Conservation (phyloP, 2,113 vertebrate species). For the Butastur rufipennis region DNA sequence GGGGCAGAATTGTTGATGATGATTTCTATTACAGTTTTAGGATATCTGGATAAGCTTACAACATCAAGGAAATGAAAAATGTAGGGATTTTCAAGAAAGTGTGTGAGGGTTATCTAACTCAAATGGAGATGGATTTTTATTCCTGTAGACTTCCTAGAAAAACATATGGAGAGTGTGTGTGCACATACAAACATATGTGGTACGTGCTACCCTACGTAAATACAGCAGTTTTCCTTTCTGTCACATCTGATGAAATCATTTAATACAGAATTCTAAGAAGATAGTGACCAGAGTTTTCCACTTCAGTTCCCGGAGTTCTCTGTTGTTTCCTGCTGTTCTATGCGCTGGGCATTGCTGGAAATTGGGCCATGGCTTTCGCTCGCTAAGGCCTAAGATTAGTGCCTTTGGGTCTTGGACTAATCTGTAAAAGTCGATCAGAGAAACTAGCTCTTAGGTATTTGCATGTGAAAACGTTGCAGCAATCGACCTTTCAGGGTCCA, state of each 20-base stretch:
- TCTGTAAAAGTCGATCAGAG: background rate
- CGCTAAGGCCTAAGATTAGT: background rate
- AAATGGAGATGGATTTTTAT: background rate
- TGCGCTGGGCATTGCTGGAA: background rate
- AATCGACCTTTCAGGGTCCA: background rate
- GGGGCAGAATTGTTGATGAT: background rate
- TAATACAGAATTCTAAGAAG: background rate
- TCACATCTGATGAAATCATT: background rate
- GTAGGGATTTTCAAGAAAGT: background rate
- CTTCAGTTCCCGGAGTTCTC: background rate
- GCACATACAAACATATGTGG: background rate
- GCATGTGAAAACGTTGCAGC: background rate
- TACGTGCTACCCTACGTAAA: background rate
- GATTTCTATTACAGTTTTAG: background rate
- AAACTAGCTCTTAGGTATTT: background rate
- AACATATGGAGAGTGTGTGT: background rate
- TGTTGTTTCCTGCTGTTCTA: background rate
- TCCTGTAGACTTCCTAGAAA: background rate
- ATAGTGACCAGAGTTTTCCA: background rate
- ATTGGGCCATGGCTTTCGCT: rapidly evolving
- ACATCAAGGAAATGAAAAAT: background rate
- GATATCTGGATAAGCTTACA: background rate
- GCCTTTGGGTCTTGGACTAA: background rate
- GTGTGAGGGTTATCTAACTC: background rate
- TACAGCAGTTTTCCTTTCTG: constrained; percentile 6